A percentile compares a stretch with the other conserved stretches of the same genome.
These are phyloP conservation scores for Chrysocyon brachyurus DNA, from an alignment of 2,797 vertebrate genomes.

Conservation along the genomic window DNA sequence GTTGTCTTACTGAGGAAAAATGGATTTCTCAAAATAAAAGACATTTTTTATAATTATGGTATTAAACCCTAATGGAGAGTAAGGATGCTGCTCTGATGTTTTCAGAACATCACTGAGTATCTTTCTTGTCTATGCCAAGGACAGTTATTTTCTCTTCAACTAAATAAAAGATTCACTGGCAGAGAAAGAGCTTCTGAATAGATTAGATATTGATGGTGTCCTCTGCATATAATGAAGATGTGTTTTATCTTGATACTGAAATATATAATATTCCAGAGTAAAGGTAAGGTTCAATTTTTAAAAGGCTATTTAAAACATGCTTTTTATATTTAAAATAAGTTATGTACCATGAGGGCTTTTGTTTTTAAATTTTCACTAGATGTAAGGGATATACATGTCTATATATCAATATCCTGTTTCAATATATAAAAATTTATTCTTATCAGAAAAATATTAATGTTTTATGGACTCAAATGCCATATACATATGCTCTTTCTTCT, in stretches of 20 bases:
- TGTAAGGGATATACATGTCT: background rate
- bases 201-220: background rate
- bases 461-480: background rate
- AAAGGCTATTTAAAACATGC: background rate
- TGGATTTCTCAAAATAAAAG: constrained; percentile 53
- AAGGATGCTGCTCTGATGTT: background rate
- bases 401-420: background rate
- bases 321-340: constrained; percentile 50
- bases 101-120: background rate
- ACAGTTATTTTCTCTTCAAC: background rate
- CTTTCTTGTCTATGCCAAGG: background rate
- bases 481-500: background rate
- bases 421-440: background rate
- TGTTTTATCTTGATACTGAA: constrained; percentile 22
- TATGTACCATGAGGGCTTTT: background rate
- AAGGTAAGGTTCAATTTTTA: background rate
- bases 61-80: background rate
- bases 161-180: constrained; percentile 25
- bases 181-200: background rate
- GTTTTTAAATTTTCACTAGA: background rate
- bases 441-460: background rate
- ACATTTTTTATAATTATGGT: background rate
- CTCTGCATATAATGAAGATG: background rate
- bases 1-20: constrained; percentile 51
- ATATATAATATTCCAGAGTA: background rate